phyloP scores from a whole-genome alignment of 2,888 invertebrate species.

The Eulithis testata region DNA sequence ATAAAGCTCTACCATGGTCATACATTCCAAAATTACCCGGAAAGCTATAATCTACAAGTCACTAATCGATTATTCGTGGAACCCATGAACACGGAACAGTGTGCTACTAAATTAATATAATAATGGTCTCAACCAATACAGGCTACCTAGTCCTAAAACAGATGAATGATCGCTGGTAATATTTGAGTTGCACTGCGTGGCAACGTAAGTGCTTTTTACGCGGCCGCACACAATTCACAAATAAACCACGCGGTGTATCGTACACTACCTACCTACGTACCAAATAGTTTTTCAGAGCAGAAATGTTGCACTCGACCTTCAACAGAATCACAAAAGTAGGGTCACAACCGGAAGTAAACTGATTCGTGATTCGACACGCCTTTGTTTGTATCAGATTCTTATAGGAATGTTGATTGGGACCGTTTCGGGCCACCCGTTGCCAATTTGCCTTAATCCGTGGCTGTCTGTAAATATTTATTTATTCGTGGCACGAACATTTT shows the following conservation, averaged over 20 bases:
- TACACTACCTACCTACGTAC: too few relatives aligned
- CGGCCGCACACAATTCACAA: too few relatives aligned
- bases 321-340: conserved; percentile 21
- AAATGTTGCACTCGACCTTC: conserved; percentile 31
- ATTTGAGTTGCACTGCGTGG: too few relatives aligned
- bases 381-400: conserved; percentile 34
- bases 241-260: too few relatives aligned
- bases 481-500: neutral
- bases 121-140: too few relatives aligned
- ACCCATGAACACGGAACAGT: conserved; percentile 27
- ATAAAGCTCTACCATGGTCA: neutral
- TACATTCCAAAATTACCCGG: conserved; percentile 13
- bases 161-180: too few relatives aligned
- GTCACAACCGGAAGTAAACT: conserved; percentile 33
- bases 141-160: too few relatives aligned
- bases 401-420: conserved; percentile 17
- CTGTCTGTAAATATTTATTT: neutral
- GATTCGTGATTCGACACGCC: conserved; percentile 37
- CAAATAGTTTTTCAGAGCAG: too few relatives aligned
- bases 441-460: conserved; percentile 7
- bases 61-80: conserved; percentile 27
- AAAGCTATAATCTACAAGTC: conserved; percentile 4
- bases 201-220: too few relatives aligned
- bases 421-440: conserved; percentile 6
- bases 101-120: too few relatives aligned